These are phyloP conservation scores for Heliothis virescens DNA, from an alignment of 1,140 invertebrate species.

Conservation along the genomic window DNA sequence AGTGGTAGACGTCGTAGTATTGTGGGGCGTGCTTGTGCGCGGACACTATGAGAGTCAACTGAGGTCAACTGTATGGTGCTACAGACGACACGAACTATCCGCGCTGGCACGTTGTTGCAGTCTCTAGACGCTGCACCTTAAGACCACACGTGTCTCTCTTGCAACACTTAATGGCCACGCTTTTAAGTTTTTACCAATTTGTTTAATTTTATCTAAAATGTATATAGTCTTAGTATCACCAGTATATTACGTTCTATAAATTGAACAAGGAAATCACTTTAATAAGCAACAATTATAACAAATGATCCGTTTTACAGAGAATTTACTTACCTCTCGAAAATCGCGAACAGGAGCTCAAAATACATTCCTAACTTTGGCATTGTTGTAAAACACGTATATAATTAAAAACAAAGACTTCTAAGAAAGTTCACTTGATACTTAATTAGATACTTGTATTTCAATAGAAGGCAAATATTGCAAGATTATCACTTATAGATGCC, in stretches of 20 bases:
- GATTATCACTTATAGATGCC: background rate
- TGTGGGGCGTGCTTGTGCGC: slow-evolving; percentile 16
- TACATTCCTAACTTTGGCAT: slow-evolving; percentile 27
- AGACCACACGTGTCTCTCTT: slow-evolving; percentile 1
- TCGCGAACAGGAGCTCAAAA: background rate
- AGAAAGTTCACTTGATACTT: slow-evolving; percentile 16
- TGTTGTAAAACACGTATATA: slow-evolving; percentile 7
- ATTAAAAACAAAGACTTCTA: slow-evolving; percentile 11
- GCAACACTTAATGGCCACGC: background rate
- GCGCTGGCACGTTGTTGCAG: slow-evolving; percentile 31
- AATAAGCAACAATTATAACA: background rate
- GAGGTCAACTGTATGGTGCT: slow-evolving; percentile 45
- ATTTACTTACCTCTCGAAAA: background rate
- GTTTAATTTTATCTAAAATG: background rate
- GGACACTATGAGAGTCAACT: slow-evolving; percentile 45
- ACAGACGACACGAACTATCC: slow-evolving; percentile 1
- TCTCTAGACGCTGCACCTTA: slow-evolving; percentile 13
- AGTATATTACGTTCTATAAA: background rate
- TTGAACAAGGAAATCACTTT: no score
- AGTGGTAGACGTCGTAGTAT: background rate
- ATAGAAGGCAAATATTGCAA: slow-evolving; percentile 17
- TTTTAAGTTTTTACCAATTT: background rate
- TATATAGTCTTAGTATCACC: background rate
- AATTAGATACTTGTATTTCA: slow-evolving; percentile 34
- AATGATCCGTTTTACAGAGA: background rate